A percentile compares a stretch with the other conserved stretches of the same genome.
Conservation (phyloP, 2,797 vertebrate genomes). For the Anabas testudineus region DNA sequence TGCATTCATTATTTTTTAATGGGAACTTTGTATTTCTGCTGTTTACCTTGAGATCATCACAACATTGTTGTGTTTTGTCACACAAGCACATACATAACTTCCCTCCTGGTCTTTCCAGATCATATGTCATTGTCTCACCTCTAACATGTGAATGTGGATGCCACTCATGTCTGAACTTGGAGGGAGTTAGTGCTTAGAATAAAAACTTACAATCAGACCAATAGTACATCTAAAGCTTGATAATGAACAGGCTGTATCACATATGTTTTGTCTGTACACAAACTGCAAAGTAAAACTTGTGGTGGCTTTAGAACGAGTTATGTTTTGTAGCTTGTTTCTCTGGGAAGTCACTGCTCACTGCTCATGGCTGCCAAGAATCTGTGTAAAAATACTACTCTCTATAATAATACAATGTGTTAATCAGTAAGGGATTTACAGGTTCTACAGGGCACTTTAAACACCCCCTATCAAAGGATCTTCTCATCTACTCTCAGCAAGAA, state of each 20-base stretch:
- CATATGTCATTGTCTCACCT: too few relatives aligned
- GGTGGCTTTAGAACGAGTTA: background rate
- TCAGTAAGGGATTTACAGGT: background rate
- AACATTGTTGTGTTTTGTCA: too few relatives aligned
- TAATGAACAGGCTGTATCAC: background rate
- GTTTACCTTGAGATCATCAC: too few relatives aligned
- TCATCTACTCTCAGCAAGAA: background rate
- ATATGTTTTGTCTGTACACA: background rate
- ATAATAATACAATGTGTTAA: background rate
- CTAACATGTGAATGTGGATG: too few relatives aligned
- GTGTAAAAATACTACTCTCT: background rate
- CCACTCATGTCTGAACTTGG: too few relatives aligned
- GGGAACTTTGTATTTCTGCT: too few relatives aligned
- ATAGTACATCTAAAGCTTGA: too few relatives aligned
- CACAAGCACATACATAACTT: too few relatives aligned
- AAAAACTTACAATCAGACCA: too few relatives aligned
- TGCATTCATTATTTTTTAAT: too few relatives aligned
- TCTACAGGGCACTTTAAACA: background rate
- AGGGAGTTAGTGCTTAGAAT: too few relatives aligned
- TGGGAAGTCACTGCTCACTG: background rate
- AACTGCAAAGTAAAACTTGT: background rate
- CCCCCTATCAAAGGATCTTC: background rate
- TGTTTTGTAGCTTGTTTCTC: background rate
- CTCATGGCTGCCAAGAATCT: background rate
- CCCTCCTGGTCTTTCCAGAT: too few relatives aligned